Base-by-base conservation (phyloP, 2,113 vertebrate species). In the Cololabis saira region DNA sequence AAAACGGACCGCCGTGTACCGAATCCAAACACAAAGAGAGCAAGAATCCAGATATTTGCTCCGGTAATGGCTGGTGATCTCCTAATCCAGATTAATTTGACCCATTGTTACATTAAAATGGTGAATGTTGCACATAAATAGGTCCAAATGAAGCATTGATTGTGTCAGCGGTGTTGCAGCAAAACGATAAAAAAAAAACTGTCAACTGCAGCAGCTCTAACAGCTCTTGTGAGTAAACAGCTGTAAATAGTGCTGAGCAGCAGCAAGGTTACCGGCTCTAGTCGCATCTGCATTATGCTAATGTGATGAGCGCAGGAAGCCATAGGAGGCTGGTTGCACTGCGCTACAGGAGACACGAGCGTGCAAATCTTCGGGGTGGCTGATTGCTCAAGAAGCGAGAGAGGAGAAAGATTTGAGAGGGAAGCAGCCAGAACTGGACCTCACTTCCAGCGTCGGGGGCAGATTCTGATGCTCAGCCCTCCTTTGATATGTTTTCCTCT, bases 251-350 rank as follows among this genome's bases (percentile, higher is more conserved):
- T 81, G 70, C 78, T 86, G 62, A 86, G 83, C 76, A 80, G 72
- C 86, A 85, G 74, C 67, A 77, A 87, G 86, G 80, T 83, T 82
- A 79, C 76, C 8, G 66, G 80, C 85, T 86, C 49, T 21, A 49
- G 82, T 67, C 61, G 78, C 74, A 86, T 88, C 86, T 86, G 89
- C 81, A 86, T 73, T 89, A 90, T 87, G 89, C 73, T 87, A 87
- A 90, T 88, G 51, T 71, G 4, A 79, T 65, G 67, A 75, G 68
- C 74, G 59, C 80, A 77, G 74, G 74, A 74, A 82, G 78, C 67
- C 67, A 71, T 21, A 15, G 54, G 74, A 76, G 71, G 57, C 72
- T 40, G 41, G 47, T 68, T 37, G 58, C 47, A 6, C 52, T 14
- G 53, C 2, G 45, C 78, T 61, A 44, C 17, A 1, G 60, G 66